Base-by-base conservation (phyloP, 2,888 invertebrate species). In the Hetaerina titia region DNA sequence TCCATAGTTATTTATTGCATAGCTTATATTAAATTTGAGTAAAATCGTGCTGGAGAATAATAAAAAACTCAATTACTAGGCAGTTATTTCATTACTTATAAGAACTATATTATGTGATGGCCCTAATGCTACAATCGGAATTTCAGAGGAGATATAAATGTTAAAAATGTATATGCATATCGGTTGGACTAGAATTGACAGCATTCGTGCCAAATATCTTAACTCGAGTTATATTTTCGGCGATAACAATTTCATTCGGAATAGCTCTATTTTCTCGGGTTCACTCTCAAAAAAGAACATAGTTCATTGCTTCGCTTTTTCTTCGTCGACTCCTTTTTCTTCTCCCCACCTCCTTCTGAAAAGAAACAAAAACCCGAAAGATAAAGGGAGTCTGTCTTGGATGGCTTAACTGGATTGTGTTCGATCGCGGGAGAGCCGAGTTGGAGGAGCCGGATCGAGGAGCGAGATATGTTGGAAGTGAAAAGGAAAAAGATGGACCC, bases 321-420 rank as follows among this genome's bases (percentile, higher is more conserved):
- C 81, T 31, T 81, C 31, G 22, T 8, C 81, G 25, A 31, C 22
- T 31, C 81, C 81, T 69, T 69, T 69, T 69, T 69, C 22, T n/a
- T 81, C 81, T 31, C 69, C n/a, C n/a, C 69, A n/a, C 81, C 25
- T 15, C 7, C 69, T 17, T 17, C 17, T 0, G 81, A 64, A 64
- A 11, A 89, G 89, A 64, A 92, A 92, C 69, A 56, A 92, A 56
- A 69, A 92, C 69, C 56, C 92, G 56, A 9, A 57, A 81, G 92
- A 45, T 56, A 64, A 69, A 92, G 92, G 31, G 63, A 31, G 64
- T 64, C 90, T 92, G 92, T 45, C 56, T n/a, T 15, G 69, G 92
- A 92, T 69, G 69, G 92, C 69, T n/a, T 92, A 92, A 92, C 64
- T 92, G 69, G 92, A 56, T 92, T 92, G 92, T 69, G 69, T 64